Conservation (phyloP, 2,888 invertebrate species). For the Pachydiplax longipennis region DNA sequence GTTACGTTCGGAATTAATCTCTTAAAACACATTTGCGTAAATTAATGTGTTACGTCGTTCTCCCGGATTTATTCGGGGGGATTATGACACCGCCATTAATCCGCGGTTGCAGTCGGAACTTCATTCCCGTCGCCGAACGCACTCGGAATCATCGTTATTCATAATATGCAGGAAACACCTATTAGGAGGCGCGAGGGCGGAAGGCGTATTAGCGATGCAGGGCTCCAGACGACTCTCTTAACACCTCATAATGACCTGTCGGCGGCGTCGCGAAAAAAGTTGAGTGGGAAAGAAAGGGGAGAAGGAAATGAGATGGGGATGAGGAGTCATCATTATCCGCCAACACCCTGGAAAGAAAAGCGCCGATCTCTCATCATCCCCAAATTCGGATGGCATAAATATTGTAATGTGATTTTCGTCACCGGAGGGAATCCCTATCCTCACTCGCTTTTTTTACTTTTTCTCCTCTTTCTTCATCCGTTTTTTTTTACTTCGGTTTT, state of each 20-base stretch:
- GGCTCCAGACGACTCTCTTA: background rate
- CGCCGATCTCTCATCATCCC: background rate
- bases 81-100: background rate
- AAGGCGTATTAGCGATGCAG: background rate
- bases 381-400: background rate
- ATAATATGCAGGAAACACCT: constrained; percentile 18
- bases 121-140: background rate
- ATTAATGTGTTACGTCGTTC: too few relatives aligned
- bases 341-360: background rate
- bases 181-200: background rate
- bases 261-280: background rate
- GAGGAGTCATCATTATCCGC: background rate
- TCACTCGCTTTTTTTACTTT: background rate
- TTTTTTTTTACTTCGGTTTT: background rate
- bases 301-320: background rate
- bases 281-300: background rate
- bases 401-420: background rate
- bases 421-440: background rate
- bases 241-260: background rate
- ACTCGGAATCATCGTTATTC: constrained; percentile 27
- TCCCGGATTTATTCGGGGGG: too few relatives aligned
- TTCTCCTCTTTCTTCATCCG: background rate
- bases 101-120: background rate
- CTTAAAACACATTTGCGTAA: too few relatives aligned
- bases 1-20: too few relatives aligned